Conservation (phyloP, 92 coral and sea anemone species). For the Umimayanthus chanpuru region DNA sequence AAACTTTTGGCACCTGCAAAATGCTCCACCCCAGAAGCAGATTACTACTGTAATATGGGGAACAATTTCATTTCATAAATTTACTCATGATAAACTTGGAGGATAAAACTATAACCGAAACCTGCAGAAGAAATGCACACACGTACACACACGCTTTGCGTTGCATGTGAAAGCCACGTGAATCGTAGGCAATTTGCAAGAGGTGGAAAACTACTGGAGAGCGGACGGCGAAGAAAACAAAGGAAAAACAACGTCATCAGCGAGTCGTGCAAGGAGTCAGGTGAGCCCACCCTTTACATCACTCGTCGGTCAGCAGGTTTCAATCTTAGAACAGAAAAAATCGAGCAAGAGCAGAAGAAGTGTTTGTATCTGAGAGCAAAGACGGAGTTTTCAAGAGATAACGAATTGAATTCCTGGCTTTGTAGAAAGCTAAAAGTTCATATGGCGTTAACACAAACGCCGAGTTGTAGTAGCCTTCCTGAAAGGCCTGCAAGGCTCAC, state of each 20-base stretch:
- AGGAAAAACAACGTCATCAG: conserved; percentile 19
- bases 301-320: conserved; percentile 39
- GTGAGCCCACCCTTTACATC: conserved; percentile 34
- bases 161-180: conserved; percentile 21
- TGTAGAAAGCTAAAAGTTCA: conserved; percentile 9
- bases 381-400: conserved; percentile 4
- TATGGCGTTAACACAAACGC: conserved; percentile 86
- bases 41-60: background rate
- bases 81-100: background rate
- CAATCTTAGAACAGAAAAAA: background rate
- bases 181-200: background rate
- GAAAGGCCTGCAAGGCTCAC: conserved; percentile 62
- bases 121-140: background rate
- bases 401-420: conserved; percentile 17
- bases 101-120: no score
- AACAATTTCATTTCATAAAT: background rate
- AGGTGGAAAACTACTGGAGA: background rate
- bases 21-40: background rate
- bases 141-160: background rate
- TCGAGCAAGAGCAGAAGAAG: background rate
- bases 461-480: conserved; percentile 57
- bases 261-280: conserved; percentile 16
- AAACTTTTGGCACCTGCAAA: conserved; percentile 23
- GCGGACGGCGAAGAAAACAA: conserved; percentile 3
- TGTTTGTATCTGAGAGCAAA: background rate